Evolutionary conservation across 2,113 vertebrate species (phyloP).

Genomic region (Cheilinus undulatus): DNA sequence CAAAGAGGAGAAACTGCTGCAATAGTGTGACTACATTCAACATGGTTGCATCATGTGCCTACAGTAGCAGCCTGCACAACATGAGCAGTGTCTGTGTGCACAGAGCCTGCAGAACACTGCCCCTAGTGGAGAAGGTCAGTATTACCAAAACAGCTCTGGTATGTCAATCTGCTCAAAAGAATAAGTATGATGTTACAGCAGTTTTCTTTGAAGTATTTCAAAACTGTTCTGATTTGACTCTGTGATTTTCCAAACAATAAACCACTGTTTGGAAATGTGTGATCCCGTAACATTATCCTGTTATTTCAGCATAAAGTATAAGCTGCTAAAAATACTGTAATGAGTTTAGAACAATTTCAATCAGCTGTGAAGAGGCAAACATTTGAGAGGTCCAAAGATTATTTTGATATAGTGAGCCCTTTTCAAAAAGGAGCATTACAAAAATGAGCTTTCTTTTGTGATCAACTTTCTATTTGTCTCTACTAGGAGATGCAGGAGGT

Average conservation of each 20-base stretch:
- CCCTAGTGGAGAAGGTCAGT: constrained; percentile 54
- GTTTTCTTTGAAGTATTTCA: no score
- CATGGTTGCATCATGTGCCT: constrained; percentile 64
- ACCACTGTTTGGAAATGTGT: background rate
- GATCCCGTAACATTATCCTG: background rate
- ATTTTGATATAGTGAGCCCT: no score
- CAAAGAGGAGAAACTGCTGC: constrained; percentile 31
- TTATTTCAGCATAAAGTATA: background rate
- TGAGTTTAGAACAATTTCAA: background rate
- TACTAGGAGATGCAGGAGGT: no score
- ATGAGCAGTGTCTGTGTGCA: constrained; percentile 15
- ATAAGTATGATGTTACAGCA: no score
- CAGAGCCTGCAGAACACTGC: constrained; percentile 49
- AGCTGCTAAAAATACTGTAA: background rate
- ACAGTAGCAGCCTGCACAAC: constrained; percentile 31
- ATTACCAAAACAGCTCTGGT: constrained; percentile 55
- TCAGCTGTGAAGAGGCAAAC: background rate
- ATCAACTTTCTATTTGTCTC: no score
- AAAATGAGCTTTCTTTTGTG: no score
- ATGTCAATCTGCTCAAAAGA: no score
- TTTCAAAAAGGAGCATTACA: no score
- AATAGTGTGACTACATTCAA: constrained; percentile 42
- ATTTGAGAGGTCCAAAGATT: no score
- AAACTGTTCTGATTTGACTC: no score
- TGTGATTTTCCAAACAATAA: no score